Evolutionary conservation across 2,888 invertebrate genomes (phyloP).

Genomic region (Drosophila lutescens): DNA sequence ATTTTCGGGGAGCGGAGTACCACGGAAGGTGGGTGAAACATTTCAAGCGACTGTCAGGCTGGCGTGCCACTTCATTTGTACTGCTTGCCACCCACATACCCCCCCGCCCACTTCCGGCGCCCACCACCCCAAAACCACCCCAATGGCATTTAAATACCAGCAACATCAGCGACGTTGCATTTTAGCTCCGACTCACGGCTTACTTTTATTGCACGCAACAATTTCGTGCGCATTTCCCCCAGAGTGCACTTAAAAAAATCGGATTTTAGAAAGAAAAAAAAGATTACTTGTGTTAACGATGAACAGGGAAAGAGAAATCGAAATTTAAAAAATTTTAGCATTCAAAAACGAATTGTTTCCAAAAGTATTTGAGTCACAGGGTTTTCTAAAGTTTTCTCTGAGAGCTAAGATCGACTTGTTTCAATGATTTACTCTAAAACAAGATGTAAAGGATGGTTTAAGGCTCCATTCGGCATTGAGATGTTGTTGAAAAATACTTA

Average conservation of each 20-base stretch:
- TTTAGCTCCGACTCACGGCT: slow-evolving; percentile 30
- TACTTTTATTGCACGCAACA: slow-evolving; percentile 37
- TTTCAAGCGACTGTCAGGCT: slow-evolving; percentile 45
- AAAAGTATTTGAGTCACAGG: no score
- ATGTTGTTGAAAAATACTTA: no score
- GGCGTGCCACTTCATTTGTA: slow-evolving; percentile 59
- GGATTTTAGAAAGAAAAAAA: no score
- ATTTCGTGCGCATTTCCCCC: slow-evolving; percentile 37
- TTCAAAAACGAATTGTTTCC: no score
- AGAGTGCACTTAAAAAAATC: slow-evolving; percentile 1
- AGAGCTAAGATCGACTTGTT: no score
- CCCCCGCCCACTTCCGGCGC: neutral
- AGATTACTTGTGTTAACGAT: no score
- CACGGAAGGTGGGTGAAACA: slow-evolving; percentile 24
- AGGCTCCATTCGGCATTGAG: no score
- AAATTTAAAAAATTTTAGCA: no score
- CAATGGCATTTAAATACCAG: slow-evolving; percentile 33
- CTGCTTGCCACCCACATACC: slow-evolving; percentile 7
- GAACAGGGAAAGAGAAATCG: no score
- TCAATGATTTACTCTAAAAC: no score
- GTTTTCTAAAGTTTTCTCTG: no score
- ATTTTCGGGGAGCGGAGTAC: neutral
- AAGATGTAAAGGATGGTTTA: no score
- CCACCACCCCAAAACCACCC: neutral
- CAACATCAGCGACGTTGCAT: slow-evolving; percentile 29